Base-by-base conservation (phyloP, 2,888 invertebrate genomes). In the Gymnoscelis rufifasciata region DNA sequence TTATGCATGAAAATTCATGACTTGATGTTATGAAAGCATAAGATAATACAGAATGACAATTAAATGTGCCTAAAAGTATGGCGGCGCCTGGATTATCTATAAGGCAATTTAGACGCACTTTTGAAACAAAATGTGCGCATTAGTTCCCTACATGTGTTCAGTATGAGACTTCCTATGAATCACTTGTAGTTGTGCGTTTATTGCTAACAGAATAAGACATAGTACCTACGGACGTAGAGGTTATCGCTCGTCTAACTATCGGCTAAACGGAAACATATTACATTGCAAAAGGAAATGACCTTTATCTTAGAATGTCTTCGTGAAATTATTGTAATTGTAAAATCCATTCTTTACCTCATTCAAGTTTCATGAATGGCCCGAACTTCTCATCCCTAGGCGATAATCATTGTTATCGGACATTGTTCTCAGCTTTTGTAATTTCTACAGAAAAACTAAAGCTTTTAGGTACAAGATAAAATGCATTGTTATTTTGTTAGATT, bases 171-270 rank as follows among this genome's bases (percentile, higher is more conserved):
- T 71, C 65, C 66, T 70, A 66, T 78, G 77, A 79, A 64, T 79
- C 76, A 78, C 68, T 67, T 63, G 59, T 65, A 74, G 56, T 70
- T 74, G 64, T 71, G 64, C 64, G 64, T 63, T 69, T 63, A 63
- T 69, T 41, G 35, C 42, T 28, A 36, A 33, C 38, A 45, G 49
- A 35, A 36, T 40, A 28, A 14, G 5, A 11, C 5, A 10, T 60
- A 66, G 63, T 45, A 11, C 10, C 60, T 64, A 59, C 73, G 77
- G 78, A 78, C 68, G 74, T 55, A 60, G 56, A 55, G 79, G 83
- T 83, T 86, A 86, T 83, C 83, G 69, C 60, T 62, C 63, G 48
- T 43, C 44, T 35, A 40, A 66, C 68, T 74, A 76, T 74, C 74
- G 66, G 64, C 66, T 66, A 62, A 68, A 64, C 66, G 75, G 72